A percentile compares a stretch with the other conserved stretches of the same genome.
These are phyloP conservation scores for Elgaria multicarinata DNA, from an alignment of 2,113 vertebrate genomes.

Conservation along the genomic window DNA sequence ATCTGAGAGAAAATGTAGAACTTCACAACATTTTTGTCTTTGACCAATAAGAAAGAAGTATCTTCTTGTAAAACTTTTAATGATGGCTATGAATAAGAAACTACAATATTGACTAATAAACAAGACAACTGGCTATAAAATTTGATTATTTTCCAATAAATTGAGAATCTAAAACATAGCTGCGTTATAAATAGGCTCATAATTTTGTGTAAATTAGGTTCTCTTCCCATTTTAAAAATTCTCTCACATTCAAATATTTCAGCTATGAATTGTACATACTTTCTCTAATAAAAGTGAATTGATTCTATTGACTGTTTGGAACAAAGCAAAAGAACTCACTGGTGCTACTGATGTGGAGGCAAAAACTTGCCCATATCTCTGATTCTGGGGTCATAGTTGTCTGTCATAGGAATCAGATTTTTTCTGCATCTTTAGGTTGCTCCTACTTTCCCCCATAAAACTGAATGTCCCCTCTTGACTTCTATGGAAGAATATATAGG, in stretches of 20 bases:
- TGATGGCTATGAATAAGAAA: constrained; percentile 5
- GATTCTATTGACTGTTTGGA: not conserved
- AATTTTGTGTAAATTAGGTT: not conserved
- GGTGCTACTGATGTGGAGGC: no score
- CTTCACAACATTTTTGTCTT: not conserved
- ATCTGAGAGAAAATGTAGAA: not conserved
- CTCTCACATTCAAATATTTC: not conserved
- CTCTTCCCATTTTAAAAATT: not conserved
- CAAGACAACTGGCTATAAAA: not conserved
- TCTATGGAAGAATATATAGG: not conserved
- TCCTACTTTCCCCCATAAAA: not conserved
- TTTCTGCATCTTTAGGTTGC: not conserved
- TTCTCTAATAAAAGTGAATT: not conserved
- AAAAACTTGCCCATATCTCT: not conserved
- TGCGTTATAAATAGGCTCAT: not conserved
- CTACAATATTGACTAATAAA: not conserved
- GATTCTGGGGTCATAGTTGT: not conserved
- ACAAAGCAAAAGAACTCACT: not conserved
- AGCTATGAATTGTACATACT: not conserved
- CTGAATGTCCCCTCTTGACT: not conserved
- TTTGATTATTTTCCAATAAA: constrained; percentile 5
- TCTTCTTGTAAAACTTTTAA: not conserved
- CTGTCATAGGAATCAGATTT: not conserved
- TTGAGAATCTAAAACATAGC: not conserved
- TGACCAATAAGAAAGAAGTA: not conserved